A percentile compares a stretch with the other conserved stretches of the same genome.
Conservation (phyloP, 2,113 vertebrate species). For the Rhinogobius similis region DNA sequence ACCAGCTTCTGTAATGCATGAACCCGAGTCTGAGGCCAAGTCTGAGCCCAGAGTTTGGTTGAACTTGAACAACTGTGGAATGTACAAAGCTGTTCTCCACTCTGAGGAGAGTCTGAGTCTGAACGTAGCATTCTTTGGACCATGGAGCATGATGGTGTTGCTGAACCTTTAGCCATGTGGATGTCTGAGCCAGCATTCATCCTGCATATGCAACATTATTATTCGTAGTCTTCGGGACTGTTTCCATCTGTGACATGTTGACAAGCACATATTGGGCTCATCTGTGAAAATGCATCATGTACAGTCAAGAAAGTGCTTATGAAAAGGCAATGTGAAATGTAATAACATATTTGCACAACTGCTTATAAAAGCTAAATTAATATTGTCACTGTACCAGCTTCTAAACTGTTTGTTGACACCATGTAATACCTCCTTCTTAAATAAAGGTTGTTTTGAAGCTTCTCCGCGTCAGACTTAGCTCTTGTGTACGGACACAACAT, state of each 20-base stretch:
- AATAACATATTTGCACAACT: constrained; percentile 66
- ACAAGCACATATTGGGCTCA: constrained; percentile 62
- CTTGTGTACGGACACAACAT: constrained; percentile 30
- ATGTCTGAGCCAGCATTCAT: constrained; percentile 58
- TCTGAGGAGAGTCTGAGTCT: constrained; percentile 29
- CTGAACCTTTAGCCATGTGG: constrained; percentile 54
- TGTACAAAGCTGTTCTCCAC: constrained; percentile 58
- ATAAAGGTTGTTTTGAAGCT: constrained; percentile 69
- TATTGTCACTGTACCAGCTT: constrained; percentile 67
- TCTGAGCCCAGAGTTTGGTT: constrained; percentile 46
- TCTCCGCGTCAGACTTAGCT: constrained; percentile 40
- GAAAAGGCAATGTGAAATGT: constrained; percentile 67
- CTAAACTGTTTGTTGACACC: constrained; percentile 66
- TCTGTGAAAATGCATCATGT: constrained; percentile 67
- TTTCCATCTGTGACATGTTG: constrained; percentile 27
- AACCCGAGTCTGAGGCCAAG: constrained; percentile 40
- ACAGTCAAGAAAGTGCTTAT: constrained; percentile 64
- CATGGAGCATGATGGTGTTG: constrained; percentile 52
- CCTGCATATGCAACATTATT: constrained; percentile 47
- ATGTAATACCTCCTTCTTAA: constrained; percentile 74
- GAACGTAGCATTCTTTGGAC: constrained; percentile 31
- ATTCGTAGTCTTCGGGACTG: constrained; percentile 25
- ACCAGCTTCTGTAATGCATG: constrained; percentile 69
- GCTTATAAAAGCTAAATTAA: constrained; percentile 63
- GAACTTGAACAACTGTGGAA: constrained; percentile 60